These are phyloP conservation scores for Drosophila ananassae DNA, from an alignment of 1,140 invertebrate species.

Conservation along the genomic window DNA sequence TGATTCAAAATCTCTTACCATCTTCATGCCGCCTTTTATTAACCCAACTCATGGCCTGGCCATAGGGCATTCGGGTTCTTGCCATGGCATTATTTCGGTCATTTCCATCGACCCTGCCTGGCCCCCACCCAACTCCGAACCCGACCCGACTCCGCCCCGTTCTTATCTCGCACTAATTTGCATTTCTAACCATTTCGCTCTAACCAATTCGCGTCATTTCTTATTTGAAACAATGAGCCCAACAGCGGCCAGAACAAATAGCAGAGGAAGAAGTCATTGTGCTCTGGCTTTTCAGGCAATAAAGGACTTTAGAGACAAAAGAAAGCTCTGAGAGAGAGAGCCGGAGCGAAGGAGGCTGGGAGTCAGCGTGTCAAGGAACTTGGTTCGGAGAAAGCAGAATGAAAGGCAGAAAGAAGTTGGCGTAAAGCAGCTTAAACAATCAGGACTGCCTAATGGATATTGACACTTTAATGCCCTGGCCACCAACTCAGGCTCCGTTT, in stretches of 20 bases:
- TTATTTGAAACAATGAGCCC: conserved; percentile 81
- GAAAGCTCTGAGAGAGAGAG: conserved; percentile 33
- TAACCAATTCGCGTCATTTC: conserved; percentile 80
- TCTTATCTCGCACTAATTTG: conserved; percentile 72
- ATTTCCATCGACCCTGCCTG: conserved; percentile 21
- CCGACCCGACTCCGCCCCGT: conserved; percentile 26
- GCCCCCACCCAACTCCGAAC: conserved; percentile 4
- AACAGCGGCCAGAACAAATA: conserved; percentile 63
- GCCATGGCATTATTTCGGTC: conserved; percentile 38
- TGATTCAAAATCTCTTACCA: conserved; percentile 18
- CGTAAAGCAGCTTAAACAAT: conserved; percentile 81
- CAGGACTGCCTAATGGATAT: conserved; percentile 81
- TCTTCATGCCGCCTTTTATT: background rate
- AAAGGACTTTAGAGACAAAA: conserved; percentile 64
- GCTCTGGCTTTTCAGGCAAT: conserved; percentile 62
- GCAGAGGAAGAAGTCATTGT: conserved; percentile 66
- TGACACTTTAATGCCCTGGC: conserved; percentile 79
- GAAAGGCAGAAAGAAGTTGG: conserved; percentile 74
- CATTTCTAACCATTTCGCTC: conserved; percentile 79
- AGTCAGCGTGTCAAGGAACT: conserved; percentile 49
- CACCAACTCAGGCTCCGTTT: conserved; percentile 32
- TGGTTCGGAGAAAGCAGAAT: conserved; percentile 18
- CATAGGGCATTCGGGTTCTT: conserved; percentile 64
- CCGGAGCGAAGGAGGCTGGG: background rate
- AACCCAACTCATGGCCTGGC: conserved; percentile 14